Evolutionary conservation across 2,113 vertebrate species (phyloP).

Genomic region (Ancistrus triradiatus): DNA sequence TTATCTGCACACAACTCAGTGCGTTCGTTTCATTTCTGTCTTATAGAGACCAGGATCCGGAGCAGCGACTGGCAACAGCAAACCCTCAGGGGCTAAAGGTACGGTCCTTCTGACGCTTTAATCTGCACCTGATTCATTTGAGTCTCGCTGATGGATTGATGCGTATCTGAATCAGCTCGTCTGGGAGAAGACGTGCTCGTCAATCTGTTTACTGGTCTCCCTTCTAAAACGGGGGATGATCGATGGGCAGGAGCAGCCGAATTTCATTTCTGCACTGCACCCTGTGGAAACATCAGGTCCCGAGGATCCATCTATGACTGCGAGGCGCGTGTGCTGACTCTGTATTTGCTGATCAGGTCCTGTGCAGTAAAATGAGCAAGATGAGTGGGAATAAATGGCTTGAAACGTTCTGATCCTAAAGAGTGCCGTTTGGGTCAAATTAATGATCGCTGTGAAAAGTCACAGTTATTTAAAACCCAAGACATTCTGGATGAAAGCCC

Average conservation of each 20-base stretch:
- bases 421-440: too few relatives aligned
- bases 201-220: background rate
- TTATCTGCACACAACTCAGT: background rate
- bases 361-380: too few relatives aligned
- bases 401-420: too few relatives aligned
- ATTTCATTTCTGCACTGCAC: background rate
- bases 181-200: background rate
- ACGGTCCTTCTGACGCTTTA: slow-evolving; percentile 10
- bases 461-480: too few relatives aligned
- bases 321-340: background rate
- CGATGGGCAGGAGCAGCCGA: background rate
- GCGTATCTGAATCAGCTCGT: background rate
- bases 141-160: background rate
- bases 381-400: too few relatives aligned
- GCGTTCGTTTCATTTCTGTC: slow-evolving; percentile 21
- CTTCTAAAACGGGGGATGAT: background rate
- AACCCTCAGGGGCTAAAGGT: slow-evolving; percentile 65
- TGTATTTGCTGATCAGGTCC: slow-evolving; percentile 4
- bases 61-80: slow-evolving; percentile 59
- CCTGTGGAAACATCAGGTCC: background rate
- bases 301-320: background rate
- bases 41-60: slow-evolving; percentile 67
- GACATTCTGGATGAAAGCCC: too few relatives aligned
- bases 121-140: background rate
- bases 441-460: too few relatives aligned